phyloP scores from a whole-genome alignment of 1,140 invertebrate genomes.

The Trichonephila clavipes region DNA sequence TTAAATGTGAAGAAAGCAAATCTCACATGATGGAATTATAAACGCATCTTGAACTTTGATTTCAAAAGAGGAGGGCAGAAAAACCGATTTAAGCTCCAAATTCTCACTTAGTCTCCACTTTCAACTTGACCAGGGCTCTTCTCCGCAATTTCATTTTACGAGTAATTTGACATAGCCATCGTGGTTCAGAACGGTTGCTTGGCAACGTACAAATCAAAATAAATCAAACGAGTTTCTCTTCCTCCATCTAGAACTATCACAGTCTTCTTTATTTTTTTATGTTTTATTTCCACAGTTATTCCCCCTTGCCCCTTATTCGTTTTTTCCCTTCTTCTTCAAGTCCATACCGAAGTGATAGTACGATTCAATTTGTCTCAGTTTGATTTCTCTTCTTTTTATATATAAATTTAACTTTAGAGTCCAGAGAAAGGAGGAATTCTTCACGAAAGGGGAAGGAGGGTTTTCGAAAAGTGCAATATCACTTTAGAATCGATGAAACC shows the following conservation, averaged over 20 bases:
- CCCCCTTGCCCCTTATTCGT: not conserved
- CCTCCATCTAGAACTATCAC: constrained; percentile 22
- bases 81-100: constrained; percentile 36
- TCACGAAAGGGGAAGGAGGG: not conserved
- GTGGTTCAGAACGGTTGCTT: constrained; percentile 57
- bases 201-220: constrained; percentile 70
- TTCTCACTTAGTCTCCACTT: constrained; percentile 43
- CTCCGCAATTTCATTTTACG: constrained; percentile 65
- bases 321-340: constrained; percentile 6
- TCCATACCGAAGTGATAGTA: constrained; percentile 55
- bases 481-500: constrained; percentile 47
- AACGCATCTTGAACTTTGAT: not conserved
- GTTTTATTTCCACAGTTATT: constrained; percentile 55
- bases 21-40: not conserved
- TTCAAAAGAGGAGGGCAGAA: not conserved
- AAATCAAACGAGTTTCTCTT: constrained; percentile 54
- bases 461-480: constrained; percentile 43
- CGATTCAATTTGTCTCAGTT: constrained; percentile 67
- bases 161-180: constrained; percentile 67
- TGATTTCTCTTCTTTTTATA: constrained; percentile 59
- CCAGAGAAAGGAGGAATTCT: not conserved
- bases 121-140: constrained; percentile 50
- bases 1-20: not conserved
- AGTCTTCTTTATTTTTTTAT: not conserved
- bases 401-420: constrained; percentile 62